A percentile compares a stretch with the other conserved stretches of the same genome.
Evolutionary conservation across 1,140 invertebrate genomes (phyloP).

Genomic region (Pentalonia nigronervosa): DNA sequence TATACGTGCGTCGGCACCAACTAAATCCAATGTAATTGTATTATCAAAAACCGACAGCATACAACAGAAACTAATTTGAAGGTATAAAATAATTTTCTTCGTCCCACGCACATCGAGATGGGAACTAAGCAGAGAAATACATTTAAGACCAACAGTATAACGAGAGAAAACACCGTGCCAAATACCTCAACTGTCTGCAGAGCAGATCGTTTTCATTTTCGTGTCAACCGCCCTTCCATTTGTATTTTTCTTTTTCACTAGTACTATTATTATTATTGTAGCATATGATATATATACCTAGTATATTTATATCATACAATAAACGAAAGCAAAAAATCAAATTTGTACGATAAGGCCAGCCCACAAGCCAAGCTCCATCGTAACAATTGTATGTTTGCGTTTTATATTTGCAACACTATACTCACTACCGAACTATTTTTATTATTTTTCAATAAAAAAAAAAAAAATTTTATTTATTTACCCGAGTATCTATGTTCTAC

Average conservation of each 20-base stretch:
- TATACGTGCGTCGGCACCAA: background rate
- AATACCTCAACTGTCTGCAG: background rate
- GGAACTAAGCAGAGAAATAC: background rate
- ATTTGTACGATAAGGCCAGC: background rate
- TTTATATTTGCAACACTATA: background rate
- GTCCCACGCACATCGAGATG: background rate
- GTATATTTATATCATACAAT: background rate
- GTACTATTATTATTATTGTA: background rate
- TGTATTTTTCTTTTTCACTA: background rate
- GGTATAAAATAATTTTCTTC: background rate
- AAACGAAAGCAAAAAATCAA: background rate
- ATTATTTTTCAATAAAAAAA: background rate
- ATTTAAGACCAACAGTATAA: background rate
- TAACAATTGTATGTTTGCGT: conserved; percentile 10
- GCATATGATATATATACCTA: background rate
- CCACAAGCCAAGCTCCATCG: background rate
- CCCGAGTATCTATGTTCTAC: background rate
- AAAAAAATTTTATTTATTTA: background rate
- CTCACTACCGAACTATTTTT: background rate
- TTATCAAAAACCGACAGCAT: background rate
- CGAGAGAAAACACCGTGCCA: conserved; percentile 47
- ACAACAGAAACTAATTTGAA: background rate
- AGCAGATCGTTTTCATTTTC: conserved; percentile 30
- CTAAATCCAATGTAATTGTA: background rate
- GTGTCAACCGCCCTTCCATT: too few relatives aligned